These are phyloP conservation scores for Forbesichthys agassizii DNA, from an alignment of 2,113 vertebrate species.

Conservation along the genomic window DNA sequence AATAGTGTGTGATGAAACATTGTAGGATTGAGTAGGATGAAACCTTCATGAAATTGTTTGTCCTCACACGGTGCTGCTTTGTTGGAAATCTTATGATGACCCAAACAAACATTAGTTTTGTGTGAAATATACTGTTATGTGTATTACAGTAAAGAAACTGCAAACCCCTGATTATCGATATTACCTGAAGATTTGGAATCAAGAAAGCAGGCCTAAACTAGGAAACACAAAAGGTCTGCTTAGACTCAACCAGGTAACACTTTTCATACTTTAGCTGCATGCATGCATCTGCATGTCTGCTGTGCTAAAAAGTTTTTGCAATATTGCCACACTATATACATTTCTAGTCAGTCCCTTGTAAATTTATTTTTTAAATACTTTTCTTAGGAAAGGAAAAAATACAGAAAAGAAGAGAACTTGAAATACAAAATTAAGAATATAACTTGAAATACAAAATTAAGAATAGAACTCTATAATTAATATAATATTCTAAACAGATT, in stretches of 20 bases:
- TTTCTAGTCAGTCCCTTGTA: too few species aligned
- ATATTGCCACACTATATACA: too few species aligned
- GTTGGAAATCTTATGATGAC: not conserved
- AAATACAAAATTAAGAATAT: too few species aligned
- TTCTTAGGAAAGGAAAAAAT: too few species aligned
- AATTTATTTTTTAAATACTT: too few species aligned
- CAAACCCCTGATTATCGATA: slow-evolving; percentile 89
- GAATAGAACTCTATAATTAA: too few species aligned
- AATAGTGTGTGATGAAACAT: not conserved
- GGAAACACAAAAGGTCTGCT: slow-evolving; percentile 89
- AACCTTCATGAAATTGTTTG: not conserved
- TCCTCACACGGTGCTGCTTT: not conserved
- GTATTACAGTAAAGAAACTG: slow-evolving; percentile 83
- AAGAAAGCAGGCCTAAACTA: slow-evolving; percentile 85
- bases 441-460: too few species aligned
- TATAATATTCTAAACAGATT: too few species aligned
- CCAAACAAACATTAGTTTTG: not conserved
- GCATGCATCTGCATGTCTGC: too few species aligned
- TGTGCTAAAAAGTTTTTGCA: too few species aligned
- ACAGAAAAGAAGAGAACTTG: too few species aligned
- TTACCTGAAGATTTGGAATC: slow-evolving; percentile 91
- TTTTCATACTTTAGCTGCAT: not conserved
- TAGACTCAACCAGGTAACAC: slow-evolving; percentile 90
- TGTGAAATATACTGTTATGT: not conserved
- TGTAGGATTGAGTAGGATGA: not conserved